Percentiles rank a stretch among this genome's conserved stretches.
These are phyloP conservation scores for Anastatus disparis DNA, from an alignment of 1,140 invertebrate genomes.

Conservation along the genomic window DNA sequence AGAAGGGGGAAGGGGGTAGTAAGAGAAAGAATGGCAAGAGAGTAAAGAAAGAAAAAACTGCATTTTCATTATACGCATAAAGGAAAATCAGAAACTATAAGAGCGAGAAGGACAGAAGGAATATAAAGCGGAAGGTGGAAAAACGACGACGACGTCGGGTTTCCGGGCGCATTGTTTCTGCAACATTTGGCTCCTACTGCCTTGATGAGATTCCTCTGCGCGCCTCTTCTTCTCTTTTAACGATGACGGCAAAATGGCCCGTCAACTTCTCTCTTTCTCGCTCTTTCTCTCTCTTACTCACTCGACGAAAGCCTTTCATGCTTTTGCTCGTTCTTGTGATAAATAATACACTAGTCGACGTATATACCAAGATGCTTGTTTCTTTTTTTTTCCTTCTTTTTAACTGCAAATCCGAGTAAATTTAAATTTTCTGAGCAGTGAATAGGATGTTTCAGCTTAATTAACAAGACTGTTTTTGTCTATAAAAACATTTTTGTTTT, in stretches of 20 bases:
- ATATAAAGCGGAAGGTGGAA: slow-evolving; percentile 21
- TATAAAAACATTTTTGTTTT: too few relatives aligned
- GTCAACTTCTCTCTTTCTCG: not conserved
- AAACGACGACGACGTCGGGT: not conserved
- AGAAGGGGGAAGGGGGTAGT: not conserved
- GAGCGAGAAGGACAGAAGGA: not conserved
- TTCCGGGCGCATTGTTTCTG: slow-evolving; percentile 29
- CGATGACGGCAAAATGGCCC: slow-evolving; percentile 24
- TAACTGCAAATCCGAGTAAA: too few relatives aligned
- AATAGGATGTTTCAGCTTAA: too few relatives aligned
- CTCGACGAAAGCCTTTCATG: too few relatives aligned
- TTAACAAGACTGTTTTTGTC: too few relatives aligned
- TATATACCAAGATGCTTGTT: too few relatives aligned
- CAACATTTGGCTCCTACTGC: slow-evolving; percentile 38
- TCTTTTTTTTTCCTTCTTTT: too few relatives aligned
- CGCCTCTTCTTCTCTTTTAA: slow-evolving; percentile 9
- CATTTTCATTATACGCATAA: slow-evolving; percentile 39
- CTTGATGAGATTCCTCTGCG: slow-evolving; percentile 31
- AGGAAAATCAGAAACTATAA: slow-evolving; percentile 30
- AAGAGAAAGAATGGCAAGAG: not conserved
- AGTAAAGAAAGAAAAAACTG: slow-evolving; percentile 35
- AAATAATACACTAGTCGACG: too few relatives aligned
- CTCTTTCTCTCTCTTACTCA: not conserved
- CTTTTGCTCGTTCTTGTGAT: too few relatives aligned
- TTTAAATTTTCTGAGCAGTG: too few relatives aligned